Base-by-base conservation (phyloP, 2,113 vertebrate genomes). In the Spermophilus dauricus region DNA sequence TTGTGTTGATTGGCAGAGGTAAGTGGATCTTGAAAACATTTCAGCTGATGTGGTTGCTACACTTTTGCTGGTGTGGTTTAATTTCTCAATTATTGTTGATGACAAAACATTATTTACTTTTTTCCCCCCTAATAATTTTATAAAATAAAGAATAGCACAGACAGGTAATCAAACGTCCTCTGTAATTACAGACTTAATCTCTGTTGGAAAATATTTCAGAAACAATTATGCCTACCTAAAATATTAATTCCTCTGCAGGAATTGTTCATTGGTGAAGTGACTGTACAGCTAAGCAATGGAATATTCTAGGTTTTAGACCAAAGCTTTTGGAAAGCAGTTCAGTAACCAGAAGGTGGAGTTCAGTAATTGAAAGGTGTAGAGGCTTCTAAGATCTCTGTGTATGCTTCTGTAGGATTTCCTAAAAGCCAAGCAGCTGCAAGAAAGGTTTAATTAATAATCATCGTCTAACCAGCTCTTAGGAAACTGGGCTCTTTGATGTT, bases 181-280 rank as follows among this genome's bases (percentile, higher is more conserved):
- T 84, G 26, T 96, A 89, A 84, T 84, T 37, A 85, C 51, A 51
- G 67, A 61, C 30, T 96, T 56, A 70, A 88, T 93, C 53, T 14
- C 5, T 89, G 83, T 10, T 78, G 91, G 45, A n/a, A 88, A 80
- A 70, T 39, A 53, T 94, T 96, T 86, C n/a, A 72, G 73, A 81
- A 42, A 92, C 67, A 88, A 58, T 87, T 69, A 10, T 16, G 11
- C 65, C 65, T 48, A 2, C 3, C 2, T 10, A 56, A 28, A 18
- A 4, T 51, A 17, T 70, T 8, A 39, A 14, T 7, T 45, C 16
- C 86, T 86, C 17, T 48, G 78, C 2, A 16, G 34, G 75, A 85
- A 53, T 34, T 48, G 42, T 72, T 76, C 26, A 5, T n/a, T 63
- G 37, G 42, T 83, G 28, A 78, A 48, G 2, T 2, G 63, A n/a